A percentile compares a stretch with the other conserved stretches of the same genome.
These are phyloP conservation scores for Brachynemurus nebulosus DNA, from an alignment of 2,888 invertebrate species.

Conservation along the genomic window DNA sequence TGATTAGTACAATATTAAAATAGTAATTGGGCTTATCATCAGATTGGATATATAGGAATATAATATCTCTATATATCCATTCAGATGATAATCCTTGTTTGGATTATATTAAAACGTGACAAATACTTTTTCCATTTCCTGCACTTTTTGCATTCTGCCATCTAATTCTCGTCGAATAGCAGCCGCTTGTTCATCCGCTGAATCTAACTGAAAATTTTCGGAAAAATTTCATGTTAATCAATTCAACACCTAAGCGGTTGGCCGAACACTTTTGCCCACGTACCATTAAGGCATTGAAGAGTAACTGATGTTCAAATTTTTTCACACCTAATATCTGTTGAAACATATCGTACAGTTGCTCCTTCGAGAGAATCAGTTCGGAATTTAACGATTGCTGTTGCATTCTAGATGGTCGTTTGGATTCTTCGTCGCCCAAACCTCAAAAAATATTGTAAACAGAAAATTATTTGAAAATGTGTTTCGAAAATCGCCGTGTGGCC, in stretches of 20 bases:
- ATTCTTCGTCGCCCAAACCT: constrained; percentile 70
- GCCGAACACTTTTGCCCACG: constrained; percentile 17
- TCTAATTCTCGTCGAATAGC: constrained; percentile 97
- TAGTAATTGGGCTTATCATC: too few relatives aligned
- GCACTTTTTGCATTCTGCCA: constrained; percentile 90
- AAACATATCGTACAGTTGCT: constrained; percentile 99
- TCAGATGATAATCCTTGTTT: too few relatives aligned
- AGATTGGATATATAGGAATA: too few relatives aligned
- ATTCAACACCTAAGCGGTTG: too few relatives aligned
- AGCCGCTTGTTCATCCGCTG: constrained; percentile 98
- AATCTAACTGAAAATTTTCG: constrained; percentile 65
- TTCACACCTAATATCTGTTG: constrained; percentile 97
- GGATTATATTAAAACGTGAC: not conserved
- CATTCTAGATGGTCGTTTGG: constrained; percentile 72
- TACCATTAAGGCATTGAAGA: constrained; percentile 95
- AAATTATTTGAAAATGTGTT: not conserved
- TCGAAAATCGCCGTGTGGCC: too few relatives aligned
- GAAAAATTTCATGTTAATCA: too few relatives aligned
- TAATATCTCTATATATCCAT: too few relatives aligned
- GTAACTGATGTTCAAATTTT: constrained; percentile 98
- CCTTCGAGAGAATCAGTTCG: constrained; percentile 92
- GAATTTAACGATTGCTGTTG: constrained; percentile 84
- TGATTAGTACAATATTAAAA: not conserved
- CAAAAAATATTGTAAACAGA: constrained; percentile 5
- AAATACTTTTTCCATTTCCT: constrained; percentile 94